Conservation (phyloP, 2,113 vertebrate genomes). For the Sander vitreus region DNA sequence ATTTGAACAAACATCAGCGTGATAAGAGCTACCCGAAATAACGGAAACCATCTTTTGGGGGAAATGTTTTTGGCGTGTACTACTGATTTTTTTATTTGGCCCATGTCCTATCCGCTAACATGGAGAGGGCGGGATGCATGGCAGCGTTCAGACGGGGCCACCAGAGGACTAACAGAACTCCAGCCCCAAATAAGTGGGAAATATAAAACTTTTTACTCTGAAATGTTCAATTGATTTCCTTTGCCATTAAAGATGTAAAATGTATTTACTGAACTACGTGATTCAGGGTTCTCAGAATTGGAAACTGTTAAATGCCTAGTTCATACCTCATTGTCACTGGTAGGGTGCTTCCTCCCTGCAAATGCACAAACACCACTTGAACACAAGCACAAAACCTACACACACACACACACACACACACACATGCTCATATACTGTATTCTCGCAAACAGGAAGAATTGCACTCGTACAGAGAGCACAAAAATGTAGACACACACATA, state of each 20-base stretch:
- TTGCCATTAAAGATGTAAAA: slow-evolving; percentile 10
- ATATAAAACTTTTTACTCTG: background rate
- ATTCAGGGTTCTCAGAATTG: slow-evolving; percentile 20
- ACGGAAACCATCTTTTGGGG: too few relatives aligned
- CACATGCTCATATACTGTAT: background rate
- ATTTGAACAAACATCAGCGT: too few relatives aligned
- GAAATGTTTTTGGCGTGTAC: too few relatives aligned
- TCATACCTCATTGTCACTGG: slow-evolving; percentile 24
- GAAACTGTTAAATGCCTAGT: slow-evolving; percentile 6
- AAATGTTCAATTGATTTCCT: slow-evolving; percentile 26
- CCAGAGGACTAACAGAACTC: slow-evolving; percentile 8
- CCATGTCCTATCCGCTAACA: too few relatives aligned
- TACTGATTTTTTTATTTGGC: too few relatives aligned
- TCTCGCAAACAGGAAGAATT: slow-evolving; percentile 3
- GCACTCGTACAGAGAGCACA: slow-evolving; percentile 1
- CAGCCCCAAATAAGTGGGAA: slow-evolving; percentile 6
- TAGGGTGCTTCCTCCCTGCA: slow-evolving; percentile 2
- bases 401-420: slow-evolving; percentile 28
- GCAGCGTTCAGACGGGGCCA: slow-evolving; percentile 6
- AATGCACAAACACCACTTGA: slow-evolving; percentile 16
- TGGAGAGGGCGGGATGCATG: background rate
- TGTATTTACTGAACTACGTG: slow-evolving; percentile 20
- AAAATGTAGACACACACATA: slow-evolving; percentile 3
- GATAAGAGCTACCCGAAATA: too few relatives aligned
- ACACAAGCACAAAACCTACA: background rate